Conservation (phyloP, 2,888 invertebrate genomes). For the Lysandra coridon region DNA sequence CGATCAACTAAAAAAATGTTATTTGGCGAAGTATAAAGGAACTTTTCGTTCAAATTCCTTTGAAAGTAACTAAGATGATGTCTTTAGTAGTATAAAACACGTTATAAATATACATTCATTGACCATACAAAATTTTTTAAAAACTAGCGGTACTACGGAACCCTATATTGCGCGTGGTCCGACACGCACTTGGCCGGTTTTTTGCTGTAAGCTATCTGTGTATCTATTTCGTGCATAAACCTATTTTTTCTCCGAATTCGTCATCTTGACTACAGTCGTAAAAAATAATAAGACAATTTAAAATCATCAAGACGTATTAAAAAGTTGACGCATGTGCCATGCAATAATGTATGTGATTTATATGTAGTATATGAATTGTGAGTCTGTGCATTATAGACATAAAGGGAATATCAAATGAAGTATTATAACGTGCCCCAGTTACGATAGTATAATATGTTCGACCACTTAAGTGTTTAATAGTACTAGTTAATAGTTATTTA, state of each 20-base stretch:
- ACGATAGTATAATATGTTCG: not conserved
- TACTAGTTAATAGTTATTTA: no score
- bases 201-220: not conserved
- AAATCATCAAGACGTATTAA: not conserved
- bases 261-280: not conserved
- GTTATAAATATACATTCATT: no score
- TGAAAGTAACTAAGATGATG: no score
- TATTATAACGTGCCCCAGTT: not conserved
- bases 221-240: not conserved
- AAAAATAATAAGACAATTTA: not conserved
- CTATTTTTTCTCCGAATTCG: not conserved
- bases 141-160: no score
- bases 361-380: not conserved
- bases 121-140: no score
- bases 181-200: no score
- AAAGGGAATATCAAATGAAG: not conserved
- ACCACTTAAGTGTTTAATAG: not conserved
- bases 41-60: no score
- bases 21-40: no score
- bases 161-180: no score
- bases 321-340: slow-evolving; percentile 4
- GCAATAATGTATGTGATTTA: slow-evolving; percentile 13
- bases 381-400: slow-evolving; percentile 19
- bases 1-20: no score
- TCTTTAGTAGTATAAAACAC: no score